Conservation (phyloP, 1,140 invertebrate species). For the Cydia amplana region DNA sequence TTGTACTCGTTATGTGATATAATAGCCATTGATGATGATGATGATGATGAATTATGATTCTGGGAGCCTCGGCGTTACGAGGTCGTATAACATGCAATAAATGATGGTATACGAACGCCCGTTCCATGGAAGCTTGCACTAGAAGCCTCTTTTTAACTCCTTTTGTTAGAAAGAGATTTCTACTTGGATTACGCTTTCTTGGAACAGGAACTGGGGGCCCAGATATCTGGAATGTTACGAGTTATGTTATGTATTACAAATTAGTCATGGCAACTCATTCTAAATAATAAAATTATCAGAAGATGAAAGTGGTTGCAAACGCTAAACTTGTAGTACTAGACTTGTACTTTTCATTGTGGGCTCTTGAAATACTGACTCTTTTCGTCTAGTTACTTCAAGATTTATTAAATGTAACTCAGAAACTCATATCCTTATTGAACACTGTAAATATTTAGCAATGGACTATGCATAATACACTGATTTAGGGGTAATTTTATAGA, state of each 20-base stretch:
- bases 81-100: background rate
- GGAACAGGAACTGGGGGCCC: no score
- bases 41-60: background rate
- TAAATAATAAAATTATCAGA: no score
- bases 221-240: background rate
- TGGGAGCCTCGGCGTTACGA: background rate
- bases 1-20: slow-evolving; percentile 31
- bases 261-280: no score
- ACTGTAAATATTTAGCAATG: slow-evolving; percentile 23
- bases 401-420: slow-evolving; percentile 6
- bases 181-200: no score
- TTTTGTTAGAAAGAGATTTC: no score
- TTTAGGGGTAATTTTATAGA: slow-evolving; percentile 14
- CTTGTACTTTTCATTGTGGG: background rate
- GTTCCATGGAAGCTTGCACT: no score
- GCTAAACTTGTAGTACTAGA: background rate
- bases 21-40: slow-evolving; percentile 10
- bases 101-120: background rate
- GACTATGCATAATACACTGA: slow-evolving; percentile 14
- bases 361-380: background rate
- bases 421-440: slow-evolving; percentile 5
- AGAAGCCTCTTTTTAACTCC: no score
- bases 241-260: background rate
- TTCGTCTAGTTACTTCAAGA: background rate
- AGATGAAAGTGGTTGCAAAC: no score